Conservation (phyloP, 2,797 vertebrate genomes). For the Lindbergichthys nudifrons region DNA sequence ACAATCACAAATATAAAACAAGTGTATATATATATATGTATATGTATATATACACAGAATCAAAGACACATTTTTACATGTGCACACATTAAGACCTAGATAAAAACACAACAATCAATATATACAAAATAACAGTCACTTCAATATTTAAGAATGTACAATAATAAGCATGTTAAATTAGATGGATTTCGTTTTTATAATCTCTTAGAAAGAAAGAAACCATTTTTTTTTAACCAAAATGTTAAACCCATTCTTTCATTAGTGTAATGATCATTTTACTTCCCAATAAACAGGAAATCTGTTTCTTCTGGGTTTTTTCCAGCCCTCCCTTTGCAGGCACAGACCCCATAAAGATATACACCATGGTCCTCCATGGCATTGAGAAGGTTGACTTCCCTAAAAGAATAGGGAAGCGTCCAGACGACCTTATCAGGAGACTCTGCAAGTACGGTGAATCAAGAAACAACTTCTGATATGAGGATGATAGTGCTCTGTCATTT, state of each 20-base stretch:
- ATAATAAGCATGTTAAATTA: not conserved
- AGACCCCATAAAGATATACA: slow-evolving; percentile 88
- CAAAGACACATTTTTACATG: too few species aligned
- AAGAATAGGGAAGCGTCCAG: slow-evolving; percentile 82
- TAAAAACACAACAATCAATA: too few species aligned
- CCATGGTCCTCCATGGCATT: slow-evolving; percentile 87
- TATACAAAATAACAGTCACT: too few species aligned
- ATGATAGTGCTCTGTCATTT: not conserved
- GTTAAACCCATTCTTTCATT: not conserved
- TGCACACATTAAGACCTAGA: too few species aligned
- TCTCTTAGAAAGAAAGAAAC: not conserved
- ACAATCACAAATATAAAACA: too few species aligned
- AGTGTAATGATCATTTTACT: not conserved
- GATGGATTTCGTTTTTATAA: not conserved
- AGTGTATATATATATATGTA: too few species aligned
- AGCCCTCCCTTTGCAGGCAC: slow-evolving; percentile 86
- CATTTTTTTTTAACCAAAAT: not conserved
- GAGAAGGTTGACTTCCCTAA: slow-evolving; percentile 88
- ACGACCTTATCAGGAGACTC: slow-evolving; percentile 86
- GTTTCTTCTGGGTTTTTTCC: slow-evolving; percentile 26
- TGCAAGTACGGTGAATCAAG: slow-evolving; percentile 78
- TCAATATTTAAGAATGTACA: too few species aligned
- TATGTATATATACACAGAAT: too few species aligned
- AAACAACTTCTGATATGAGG: not conserved
- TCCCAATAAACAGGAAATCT: not conserved